phyloP scores from a whole-genome alignment of 2,888 invertebrate species.

The Caenorhabditis angaria region DNA sequence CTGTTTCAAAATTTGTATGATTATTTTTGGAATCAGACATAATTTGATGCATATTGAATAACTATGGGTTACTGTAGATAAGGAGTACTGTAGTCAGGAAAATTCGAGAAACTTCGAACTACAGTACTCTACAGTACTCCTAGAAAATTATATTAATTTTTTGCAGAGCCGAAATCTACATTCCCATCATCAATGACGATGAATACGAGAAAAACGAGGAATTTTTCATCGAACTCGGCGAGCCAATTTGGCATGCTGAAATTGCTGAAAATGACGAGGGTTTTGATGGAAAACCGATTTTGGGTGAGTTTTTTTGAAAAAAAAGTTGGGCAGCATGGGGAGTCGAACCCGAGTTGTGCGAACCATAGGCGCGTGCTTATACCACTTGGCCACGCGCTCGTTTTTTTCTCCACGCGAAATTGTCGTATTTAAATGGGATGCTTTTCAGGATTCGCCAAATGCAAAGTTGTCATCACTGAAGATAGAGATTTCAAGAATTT shows the following conservation, averaged over 20 bases:
- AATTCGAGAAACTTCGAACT: too few relatives aligned
- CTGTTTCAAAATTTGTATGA: neutral
- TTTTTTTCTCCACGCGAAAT: too few relatives aligned
- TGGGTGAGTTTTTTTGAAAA: too few relatives aligned
- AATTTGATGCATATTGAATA: too few relatives aligned
- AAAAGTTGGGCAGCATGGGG: too few relatives aligned
- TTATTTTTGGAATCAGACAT: too few relatives aligned
- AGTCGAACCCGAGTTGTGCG: too few relatives aligned
- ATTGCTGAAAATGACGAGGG: constrained; percentile 45
- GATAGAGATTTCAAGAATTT: constrained; percentile 90
- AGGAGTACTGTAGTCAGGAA: too few relatives aligned
- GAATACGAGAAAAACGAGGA: constrained; percentile 96
- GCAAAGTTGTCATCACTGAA: constrained; percentile 91
- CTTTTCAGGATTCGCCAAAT: constrained; percentile 82
- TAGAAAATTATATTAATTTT: neutral
- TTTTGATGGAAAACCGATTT: constrained; percentile 84
- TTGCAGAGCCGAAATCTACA: constrained; percentile 84
- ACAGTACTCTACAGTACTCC: neutral
- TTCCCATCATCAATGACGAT: constrained; percentile 92
- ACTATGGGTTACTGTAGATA: too few relatives aligned
- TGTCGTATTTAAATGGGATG: too few relatives aligned
- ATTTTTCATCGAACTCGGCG: constrained; percentile 89
- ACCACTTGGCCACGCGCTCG: too few relatives aligned
- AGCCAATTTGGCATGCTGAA: constrained; percentile 79
- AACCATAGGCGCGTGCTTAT: too few relatives aligned